Evolutionary conservation across 2,113 vertebrate species (phyloP), one percentile per base, ranked within the genome.

Genomic region (Acrocephalus kingi): DNA sequence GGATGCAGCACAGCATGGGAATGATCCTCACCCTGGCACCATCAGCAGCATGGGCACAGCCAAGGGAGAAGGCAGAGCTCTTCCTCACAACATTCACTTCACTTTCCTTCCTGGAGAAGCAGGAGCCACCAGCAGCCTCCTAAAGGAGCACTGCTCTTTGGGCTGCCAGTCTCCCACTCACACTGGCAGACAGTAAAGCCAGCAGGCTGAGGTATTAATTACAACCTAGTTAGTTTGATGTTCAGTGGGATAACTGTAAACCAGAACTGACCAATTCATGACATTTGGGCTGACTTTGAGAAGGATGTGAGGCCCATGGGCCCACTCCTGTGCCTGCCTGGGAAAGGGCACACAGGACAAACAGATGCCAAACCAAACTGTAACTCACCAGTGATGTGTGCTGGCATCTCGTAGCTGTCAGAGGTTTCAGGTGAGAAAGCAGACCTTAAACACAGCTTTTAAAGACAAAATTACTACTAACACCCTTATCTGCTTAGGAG

Each of bases 211-310:
- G 64, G 15, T n/a, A 28, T 59, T 79, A 37, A 48, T 77, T 58
- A 76, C 0, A 0, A 18, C 25, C 27, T 23, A 58, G 4, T 48
- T 64, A 20, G 25, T 37, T 10, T 61, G 63, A 41, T 33, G 25
- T 74, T 84, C 43, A 21, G 9, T 1, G 0, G 31, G 33, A 33
- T 27, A 49, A 39, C 2, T 31, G 19, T 14, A 56, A 77, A 77
- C 45, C 9, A 19, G 51, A 81, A 80, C 0, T 64, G 54, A 13
- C 18, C 25, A 63, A 19, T 71, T 87, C 31, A 4, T 1, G 0
- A 13, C 6, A 11, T 43, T 72, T 73, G 58, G 67, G 27, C 31
- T 73, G 66, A 37, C 18, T 68, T 45, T 30, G 28, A 41, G 28
- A 66, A 6, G 24, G 17, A 43, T 18, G 7, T 0, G 3, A 35